Base-by-base conservation (phyloP, 2,797 vertebrate genomes). In the Fundulus diaphanus region DNA sequence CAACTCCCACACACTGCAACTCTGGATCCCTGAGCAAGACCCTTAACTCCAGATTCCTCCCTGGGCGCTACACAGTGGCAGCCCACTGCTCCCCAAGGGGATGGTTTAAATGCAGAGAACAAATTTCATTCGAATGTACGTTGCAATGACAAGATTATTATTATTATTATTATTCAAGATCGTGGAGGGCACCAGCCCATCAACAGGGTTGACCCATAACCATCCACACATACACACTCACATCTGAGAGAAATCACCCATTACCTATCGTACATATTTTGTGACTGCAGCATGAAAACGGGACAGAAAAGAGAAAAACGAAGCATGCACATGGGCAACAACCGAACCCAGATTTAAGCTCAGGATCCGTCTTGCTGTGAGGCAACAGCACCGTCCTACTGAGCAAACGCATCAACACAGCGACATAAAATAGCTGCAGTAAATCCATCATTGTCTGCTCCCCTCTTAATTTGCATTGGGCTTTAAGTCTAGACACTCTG, bases 381-480 rank as follows among this genome's bases (percentile, higher is more conserved):
- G 33, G 40, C n/a, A 66, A 44, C 15, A 44, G 37, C 24, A 8
- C 6, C 5, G 27, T 27, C 27, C 13, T 27, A 44, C 63, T 42
- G 13, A 16, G 63, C 24, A 2, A 44, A 73, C 86, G 88, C 35
- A 68, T 83, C 80, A 68, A 67, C 65, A 67, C 56, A 71, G 76
- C 42, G 44, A 73, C 70, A 76, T 16, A 70, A 77, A 87, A 83
- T 48, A 82, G 76, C 72, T 42, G 77, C 84, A 81, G 74, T 82
- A 78, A 88, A 79, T 79, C 29, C 42, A 70, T 61, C 48, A 73
- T 35, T n/a, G 74, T 72, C 22, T 27, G 22, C 61, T 80, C 56
- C 44, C 42, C 68, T 83, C 48, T 72, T 90, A 89, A 88, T 90
- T 90, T 79, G 72, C 70, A 35, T 67, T 68, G 66, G 59, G 57